Conservation (phyloP, 1,140 invertebrate genomes). For the Eufriesea mexicana region DNA sequence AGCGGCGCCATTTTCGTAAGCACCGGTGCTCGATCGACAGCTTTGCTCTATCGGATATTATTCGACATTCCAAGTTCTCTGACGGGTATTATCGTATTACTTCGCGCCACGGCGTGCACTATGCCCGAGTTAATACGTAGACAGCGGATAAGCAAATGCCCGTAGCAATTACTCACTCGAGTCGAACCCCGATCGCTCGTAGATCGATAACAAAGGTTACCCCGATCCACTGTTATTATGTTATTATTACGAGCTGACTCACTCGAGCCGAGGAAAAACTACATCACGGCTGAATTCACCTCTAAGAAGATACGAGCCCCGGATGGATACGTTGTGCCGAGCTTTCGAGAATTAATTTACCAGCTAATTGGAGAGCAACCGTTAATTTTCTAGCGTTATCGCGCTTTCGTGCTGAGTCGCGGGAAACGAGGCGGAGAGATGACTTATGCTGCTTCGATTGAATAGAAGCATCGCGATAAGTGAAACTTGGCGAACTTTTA, state of each 20-base stretch:
- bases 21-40: slow-evolving; percentile 42
- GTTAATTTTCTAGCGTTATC: not conserved
- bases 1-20: slow-evolving; percentile 46
- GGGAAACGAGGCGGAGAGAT: no score
- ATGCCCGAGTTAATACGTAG: slow-evolving; percentile 4
- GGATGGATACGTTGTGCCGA: not conserved
- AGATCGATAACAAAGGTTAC: slow-evolving; percentile 63
- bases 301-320: not conserved
- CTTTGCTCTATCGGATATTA: slow-evolving; percentile 33
- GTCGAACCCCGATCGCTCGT: slow-evolving; percentile 43
- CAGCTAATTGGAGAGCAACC: not conserved
- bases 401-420: not conserved
- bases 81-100: slow-evolving; percentile 42
- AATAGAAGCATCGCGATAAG: not conserved
- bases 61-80: slow-evolving; percentile 42
- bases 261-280: slow-evolving; percentile 7
- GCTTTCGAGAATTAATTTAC: slow-evolving; percentile 15
- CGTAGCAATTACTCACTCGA: slow-evolving; percentile 55
- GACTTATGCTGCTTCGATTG: not conserved
- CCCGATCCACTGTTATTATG: slow-evolving; percentile 58
- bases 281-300: slow-evolving; percentile 4
- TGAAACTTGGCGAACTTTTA: not conserved
- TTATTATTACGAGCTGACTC: slow-evolving; percentile 56
- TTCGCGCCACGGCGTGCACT: not conserved
- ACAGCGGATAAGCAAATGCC: slow-evolving; percentile 52